Conservation (phyloP, 2,888 invertebrate species). For the Perizoma affinitatum region DNA sequence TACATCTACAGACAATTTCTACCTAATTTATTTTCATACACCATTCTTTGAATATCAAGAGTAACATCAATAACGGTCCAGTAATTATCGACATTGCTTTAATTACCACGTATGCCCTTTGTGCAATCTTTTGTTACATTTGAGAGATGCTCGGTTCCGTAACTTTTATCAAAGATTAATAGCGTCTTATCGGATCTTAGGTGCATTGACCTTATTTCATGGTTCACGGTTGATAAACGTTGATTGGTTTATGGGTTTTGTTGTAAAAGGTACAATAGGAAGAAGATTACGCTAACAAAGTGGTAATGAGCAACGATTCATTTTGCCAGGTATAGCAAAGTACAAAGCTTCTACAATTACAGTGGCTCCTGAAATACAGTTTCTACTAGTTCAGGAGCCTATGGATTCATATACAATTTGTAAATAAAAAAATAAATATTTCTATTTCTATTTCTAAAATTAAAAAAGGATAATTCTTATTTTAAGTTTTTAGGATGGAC, state of each 20-base stretch:
- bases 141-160: conserved; percentile 11
- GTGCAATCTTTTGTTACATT: conserved; percentile 17
- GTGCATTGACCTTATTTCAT: conserved; percentile 21
- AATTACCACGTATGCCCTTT: conserved; percentile 18
- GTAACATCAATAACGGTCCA: conserved; percentile 22
- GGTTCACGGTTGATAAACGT: conserved; percentile 12
- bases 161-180: conserved; percentile 29
- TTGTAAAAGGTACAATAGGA: not conserved
- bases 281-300: too few species aligned
- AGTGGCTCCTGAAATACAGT: too few species aligned
- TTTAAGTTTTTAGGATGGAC: too few species aligned
- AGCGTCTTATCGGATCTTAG: conserved; percentile 16
- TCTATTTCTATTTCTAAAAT: too few species aligned
- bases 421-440: too few species aligned
- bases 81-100: conserved; percentile 31
- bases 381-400: too few species aligned
- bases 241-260: conserved; percentile 17
- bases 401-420: too few species aligned
- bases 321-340: too few species aligned
- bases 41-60: conserved; percentile 21
- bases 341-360: too few species aligned
- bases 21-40: conserved; percentile 15
- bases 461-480: too few species aligned
- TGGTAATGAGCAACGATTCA: too few species aligned
- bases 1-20: not conserved